Evolutionary conservation across 2,797 vertebrate genomes (phyloP).

Genomic region (Crypturellus tataupa): DNA sequence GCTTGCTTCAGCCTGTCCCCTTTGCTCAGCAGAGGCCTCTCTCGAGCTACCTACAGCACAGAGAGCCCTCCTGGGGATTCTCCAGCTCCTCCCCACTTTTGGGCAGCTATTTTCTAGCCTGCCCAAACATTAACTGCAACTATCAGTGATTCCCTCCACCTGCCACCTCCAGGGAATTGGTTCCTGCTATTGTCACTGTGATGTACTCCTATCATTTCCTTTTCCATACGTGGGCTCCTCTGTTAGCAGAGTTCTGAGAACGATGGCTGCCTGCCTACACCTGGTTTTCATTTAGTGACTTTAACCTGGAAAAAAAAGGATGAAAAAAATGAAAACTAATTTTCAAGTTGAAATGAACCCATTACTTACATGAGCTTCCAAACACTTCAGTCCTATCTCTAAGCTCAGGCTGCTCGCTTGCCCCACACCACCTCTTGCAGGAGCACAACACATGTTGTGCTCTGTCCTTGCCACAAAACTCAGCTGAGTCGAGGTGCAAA

Average conservation of each 20-base stretch:
- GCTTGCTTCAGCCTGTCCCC: not conserved
- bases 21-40: conserved; percentile 31
- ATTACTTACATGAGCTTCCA: not conserved
- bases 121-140: not conserved
- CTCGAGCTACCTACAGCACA: not conserved
- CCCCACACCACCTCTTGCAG: not conserved
- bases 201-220: not conserved
- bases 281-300: not conserved
- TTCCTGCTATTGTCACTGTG: not conserved
- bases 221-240: not conserved
- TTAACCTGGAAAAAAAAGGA: not conserved
- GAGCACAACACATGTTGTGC: not conserved
- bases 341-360: not conserved
- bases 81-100: not conserved
- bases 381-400: not conserved
- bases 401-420: not conserved
- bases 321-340: not conserved
- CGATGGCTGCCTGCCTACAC: not conserved
- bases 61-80: not conserved
- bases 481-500: not conserved
- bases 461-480: not conserved
- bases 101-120: not conserved
- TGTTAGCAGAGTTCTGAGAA: not conserved
- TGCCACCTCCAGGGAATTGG: not conserved
- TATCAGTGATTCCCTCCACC: not conserved